These are phyloP conservation scores for Microcebus tavaratra DNA, from an alignment of 2,113 vertebrate genomes.

Conservation along the genomic window DNA sequence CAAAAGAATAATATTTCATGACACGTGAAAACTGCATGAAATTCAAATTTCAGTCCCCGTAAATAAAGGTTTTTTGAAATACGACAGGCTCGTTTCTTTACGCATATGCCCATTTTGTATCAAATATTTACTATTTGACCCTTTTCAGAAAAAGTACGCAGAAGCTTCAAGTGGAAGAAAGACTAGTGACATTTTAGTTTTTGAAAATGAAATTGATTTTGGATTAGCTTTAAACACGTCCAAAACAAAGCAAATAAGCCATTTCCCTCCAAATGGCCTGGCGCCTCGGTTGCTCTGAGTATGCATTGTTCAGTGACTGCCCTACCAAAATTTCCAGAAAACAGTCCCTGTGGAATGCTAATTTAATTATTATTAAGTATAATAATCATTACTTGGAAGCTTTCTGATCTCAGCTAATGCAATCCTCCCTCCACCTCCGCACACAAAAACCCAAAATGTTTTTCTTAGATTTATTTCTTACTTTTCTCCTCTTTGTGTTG, in stretches of 20 bases:
- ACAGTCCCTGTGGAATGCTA: neutral
- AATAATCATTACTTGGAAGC: neutral
- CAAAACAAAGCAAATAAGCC: slow-evolving; percentile 5
- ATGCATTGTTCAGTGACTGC: neutral
- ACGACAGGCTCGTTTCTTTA: neutral
- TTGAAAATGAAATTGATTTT: slow-evolving; percentile 30
- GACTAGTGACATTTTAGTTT: neutral
- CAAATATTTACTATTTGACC: neutral
- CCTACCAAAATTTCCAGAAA: neutral
- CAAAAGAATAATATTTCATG: neutral
- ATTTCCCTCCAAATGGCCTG: neutral
- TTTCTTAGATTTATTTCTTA: neutral
- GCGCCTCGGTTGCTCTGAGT: neutral
- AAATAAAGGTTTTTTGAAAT: neutral
- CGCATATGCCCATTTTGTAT: neutral
- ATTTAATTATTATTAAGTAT: slow-evolving; percentile 49
- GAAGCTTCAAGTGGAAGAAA: neutral
- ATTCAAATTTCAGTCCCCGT: neutral
- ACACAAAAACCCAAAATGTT: neutral
- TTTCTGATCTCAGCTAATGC: slow-evolving; percentile 42
- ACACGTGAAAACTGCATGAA: neutral
- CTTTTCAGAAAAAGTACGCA: neutral
- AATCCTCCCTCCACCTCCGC: neutral
- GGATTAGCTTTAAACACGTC: slow-evolving; percentile 28
- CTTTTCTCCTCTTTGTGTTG: neutral